Base-by-base conservation (phyloP, 2,113 vertebrate genomes). In the Zosterops japonicus region DNA sequence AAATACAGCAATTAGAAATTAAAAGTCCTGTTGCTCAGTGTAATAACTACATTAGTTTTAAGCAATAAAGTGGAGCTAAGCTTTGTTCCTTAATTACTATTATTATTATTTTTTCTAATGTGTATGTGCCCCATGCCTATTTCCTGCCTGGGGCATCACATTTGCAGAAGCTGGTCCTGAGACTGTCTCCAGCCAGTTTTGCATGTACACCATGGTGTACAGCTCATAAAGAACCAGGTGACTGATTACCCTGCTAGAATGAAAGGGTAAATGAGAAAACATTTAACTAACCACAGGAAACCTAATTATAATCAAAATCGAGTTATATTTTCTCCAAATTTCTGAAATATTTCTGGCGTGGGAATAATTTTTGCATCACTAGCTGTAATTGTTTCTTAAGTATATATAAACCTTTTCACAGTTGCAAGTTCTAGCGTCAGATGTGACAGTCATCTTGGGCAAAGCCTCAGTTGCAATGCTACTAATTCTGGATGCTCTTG, bases 1-100 rank as follows among this genome's bases (percentile, higher is more conserved):
- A 94, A 96, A 96, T 94, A 82, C 55, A 47, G 78, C 90, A 95
- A 95, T 96, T 97, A 95, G 91, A 94, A 95, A 94, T 83, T 78
- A 92, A 95, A 87, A 96, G 87, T 84, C 88, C 36, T 92, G 69
- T 88, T 96, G 94, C 80, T 83, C 24, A 13, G 74, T 94, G 33
- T 96, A 87, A 97, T 89, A 93, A 93, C 55, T 39, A 39, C 91
- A 96, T 95, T 94, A 90, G 68, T 95, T 92, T 94, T 90, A 80
- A 96, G 88, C 80, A 96, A 94, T 87, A 87, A 96, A 96, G 59
- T 65, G 82, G 50, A 70, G 81, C 70, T 94, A 83, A 81, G 68
- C 59, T 82, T 77, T 93, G 82, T 93, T 94, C 67, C 93, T 96
- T 97, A 96, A 96, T 96, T 96, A 95, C 93, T 95, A 57, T 72